Evolutionary conservation across 30 jellyfish, hydroid and myxozoan genomes (phyloP).

Genomic region (Aurelia coerulea): DNA sequence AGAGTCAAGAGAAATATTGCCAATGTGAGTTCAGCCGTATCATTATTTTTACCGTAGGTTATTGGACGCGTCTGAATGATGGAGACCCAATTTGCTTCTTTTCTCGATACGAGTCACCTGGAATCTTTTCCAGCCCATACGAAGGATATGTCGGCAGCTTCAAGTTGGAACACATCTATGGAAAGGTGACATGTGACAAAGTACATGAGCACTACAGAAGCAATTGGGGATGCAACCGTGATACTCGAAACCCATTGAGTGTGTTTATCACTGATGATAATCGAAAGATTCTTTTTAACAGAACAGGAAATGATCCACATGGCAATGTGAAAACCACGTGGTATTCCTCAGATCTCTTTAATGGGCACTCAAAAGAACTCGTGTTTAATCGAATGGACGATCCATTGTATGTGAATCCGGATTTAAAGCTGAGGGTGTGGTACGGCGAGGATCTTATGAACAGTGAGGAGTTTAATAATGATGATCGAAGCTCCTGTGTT

Average conservation of each 20-base stretch:
- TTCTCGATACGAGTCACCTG: conserved; percentile 61
- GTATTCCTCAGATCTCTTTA: conserved; percentile 59
- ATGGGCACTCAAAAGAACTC: conserved; percentile 51
- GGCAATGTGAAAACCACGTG: conserved; percentile 56
- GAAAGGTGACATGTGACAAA: conserved; percentile 63
- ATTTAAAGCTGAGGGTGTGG: conserved; percentile 50
- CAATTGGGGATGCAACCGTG: conserved; percentile 78
- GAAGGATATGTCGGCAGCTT: conserved; percentile 77
- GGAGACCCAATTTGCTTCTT: conserved; percentile 58
- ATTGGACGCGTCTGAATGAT: conserved; percentile 70
- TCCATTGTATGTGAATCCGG: conserved; percentile 61
- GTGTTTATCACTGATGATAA: conserved; percentile 54
- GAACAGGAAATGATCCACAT: conserved; percentile 71
- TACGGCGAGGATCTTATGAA: conserved; percentile 76
- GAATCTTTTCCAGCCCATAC: conserved; percentile 51
- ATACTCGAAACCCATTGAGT: conserved; percentile 40
- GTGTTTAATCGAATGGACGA: conserved; percentile 79
- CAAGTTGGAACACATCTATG: conserved; percentile 68
- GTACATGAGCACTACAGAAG: conserved; percentile 21
- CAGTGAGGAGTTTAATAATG: conserved; percentile 58
- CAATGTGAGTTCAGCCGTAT: background rate
- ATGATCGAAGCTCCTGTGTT: conserved; percentile 64
- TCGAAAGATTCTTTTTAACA: conserved; percentile 36
- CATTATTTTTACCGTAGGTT: conserved; percentile 21
- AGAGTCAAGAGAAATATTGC: background rate